A percentile compares a stretch with the other conserved stretches of the same genome.
Evolutionary conservation across 2,113 vertebrate genomes (phyloP).

Genomic region (Camelus bactrianus): DNA sequence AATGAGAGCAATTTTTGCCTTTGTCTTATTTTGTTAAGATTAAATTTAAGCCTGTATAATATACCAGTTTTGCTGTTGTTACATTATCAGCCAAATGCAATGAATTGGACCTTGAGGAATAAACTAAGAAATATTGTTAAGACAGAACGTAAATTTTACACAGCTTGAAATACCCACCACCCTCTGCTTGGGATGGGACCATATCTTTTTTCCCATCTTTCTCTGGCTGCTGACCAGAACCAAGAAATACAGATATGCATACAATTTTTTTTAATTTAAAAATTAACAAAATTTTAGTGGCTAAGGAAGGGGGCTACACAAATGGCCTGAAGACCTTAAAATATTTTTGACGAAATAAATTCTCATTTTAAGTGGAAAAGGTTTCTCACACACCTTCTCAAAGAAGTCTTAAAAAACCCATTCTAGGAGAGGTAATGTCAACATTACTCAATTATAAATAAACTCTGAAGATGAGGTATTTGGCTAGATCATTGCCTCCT

Average conservation of each 20-base stretch:
- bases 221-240: background rate
- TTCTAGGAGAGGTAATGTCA: background rate
- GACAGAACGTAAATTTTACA: background rate
- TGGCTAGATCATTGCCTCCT: conserved; percentile 9
- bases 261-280: background rate
- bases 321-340: background rate
- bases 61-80: background rate
- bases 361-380: conserved; percentile 41
- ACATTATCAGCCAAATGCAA: background rate
- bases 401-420: background rate
- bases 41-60: background rate
- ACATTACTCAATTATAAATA: background rate
- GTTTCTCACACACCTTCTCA: background rate
- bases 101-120: background rate
- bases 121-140: conserved; percentile 25
- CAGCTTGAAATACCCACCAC: background rate
- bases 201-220: background rate
- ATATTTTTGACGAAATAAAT: conserved; percentile 24
- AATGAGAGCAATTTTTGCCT: background rate
- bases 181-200: background rate
- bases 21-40: conserved; percentile 38
- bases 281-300: background rate
- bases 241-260: background rate
- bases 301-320: background rate
- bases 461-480: conserved; percentile 47